These are phyloP conservation scores for Eulimnadia texana DNA, from an alignment of 1,140 invertebrate genomes.

Conservation along the genomic window DNA sequence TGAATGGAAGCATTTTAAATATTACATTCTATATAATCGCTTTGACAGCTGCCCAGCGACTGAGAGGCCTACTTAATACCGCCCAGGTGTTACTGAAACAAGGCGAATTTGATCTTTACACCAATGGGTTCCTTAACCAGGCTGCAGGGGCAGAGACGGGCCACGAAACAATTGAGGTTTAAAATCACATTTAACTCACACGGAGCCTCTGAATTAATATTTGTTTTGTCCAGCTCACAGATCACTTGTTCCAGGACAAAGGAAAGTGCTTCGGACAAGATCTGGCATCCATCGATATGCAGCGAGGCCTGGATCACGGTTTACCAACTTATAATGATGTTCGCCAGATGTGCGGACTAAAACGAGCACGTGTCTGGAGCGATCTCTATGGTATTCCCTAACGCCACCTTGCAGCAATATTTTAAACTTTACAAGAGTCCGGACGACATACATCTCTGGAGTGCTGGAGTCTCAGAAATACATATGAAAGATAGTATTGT, in stretches of 20 bases:
- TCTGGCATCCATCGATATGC: slow-evolving; percentile 50
- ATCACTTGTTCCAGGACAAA: slow-evolving; percentile 31
- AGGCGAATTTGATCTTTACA: slow-evolving; percentile 35
- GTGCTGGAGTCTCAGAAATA: slow-evolving; percentile 33
- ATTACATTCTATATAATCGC: neutral
- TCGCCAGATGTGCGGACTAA: slow-evolving; percentile 31
- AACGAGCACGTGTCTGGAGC: slow-evolving; percentile 21
- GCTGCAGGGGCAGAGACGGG: no score
- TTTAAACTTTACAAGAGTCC: slow-evolving; percentile 22
- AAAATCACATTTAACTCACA: no score
- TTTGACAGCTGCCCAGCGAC: slow-evolving; percentile 32
- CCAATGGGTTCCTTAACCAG: slow-evolving; percentile 36
- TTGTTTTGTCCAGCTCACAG: slow-evolving; percentile 25
- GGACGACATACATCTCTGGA: slow-evolving; percentile 34
- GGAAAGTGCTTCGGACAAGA: slow-evolving; percentile 36
- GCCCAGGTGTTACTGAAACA: slow-evolving; percentile 37
- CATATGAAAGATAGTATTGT: slow-evolving; percentile 30
- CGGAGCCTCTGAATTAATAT: no score
- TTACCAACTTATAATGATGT: slow-evolving; percentile 33
- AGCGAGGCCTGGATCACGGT: slow-evolving; percentile 44
- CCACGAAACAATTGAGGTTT: no score
- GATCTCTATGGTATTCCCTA: slow-evolving; percentile 22
- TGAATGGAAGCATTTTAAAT: neutral
- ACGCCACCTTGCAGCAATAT: slow-evolving; percentile 24
- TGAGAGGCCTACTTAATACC: slow-evolving; percentile 32